Base-by-base conservation (phyloP, 1,140 invertebrate species). In the Helicoverpa armigera region DNA sequence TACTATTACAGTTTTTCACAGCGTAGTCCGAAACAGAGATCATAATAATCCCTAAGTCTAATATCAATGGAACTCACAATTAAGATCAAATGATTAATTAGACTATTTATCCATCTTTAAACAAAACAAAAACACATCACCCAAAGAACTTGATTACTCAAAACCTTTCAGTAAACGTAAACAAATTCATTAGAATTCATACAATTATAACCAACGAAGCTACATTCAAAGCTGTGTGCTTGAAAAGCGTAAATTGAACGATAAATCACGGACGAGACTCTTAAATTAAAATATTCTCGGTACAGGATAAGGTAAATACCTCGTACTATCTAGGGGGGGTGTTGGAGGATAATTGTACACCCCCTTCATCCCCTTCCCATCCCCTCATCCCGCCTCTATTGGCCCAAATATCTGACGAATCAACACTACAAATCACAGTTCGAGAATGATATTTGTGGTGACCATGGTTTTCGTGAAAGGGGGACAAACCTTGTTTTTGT, bases 351-450 rank as follows among this genome's bases (percentile, higher is more conserved):
- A 74, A 80, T 75, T 60, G 70, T 60, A 53, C 16, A 23, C 60
- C 63, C 70, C 53, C 53, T 70, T 58, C 70, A 11, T 43, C 53
- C 70, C 70, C 29, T 43, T 56, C 1, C 53, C 53, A 58, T 14
- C 70, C 54, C 67, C 53, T 29, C 9, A 58, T 14, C 58, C 79
- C 65, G 31, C 72, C 73, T 65, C 74, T 79, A 81, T 81, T 84
- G 80, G 82, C 79, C 69, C 76, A 81, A 81, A 79, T 84, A 84
- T 84, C 79, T 79, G 76, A 48, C 76, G 61, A 81, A 70, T 81
- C 80, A 81, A 84, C 80, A 84, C 63, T 84, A 79, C 58, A 53
- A 65, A 84, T 81, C 53, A 70, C 70, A 72, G 51, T 69, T 74
- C 43, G 54, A 60, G 77, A 79, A 31, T 31, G 63, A 53, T 79